A percentile compares a stretch with the other conserved stretches of the same genome.
Conservation (phyloP, 1,140 invertebrate genomes). For the Drosophila sproati region DNA sequence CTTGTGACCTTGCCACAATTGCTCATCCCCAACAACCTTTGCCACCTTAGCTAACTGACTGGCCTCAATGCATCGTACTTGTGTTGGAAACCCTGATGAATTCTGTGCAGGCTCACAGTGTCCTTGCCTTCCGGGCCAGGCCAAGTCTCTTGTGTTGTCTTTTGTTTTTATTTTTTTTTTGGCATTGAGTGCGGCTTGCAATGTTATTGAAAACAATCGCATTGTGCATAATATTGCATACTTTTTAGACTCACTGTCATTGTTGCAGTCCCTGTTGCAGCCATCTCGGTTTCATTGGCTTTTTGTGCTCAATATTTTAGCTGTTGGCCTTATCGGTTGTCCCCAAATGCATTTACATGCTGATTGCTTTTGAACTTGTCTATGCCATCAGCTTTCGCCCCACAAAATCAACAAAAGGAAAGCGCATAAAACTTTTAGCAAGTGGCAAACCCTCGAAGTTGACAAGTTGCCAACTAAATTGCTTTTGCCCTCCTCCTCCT, state of each 20-base stretch:
- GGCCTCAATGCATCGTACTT: slow-evolving; percentile 49
- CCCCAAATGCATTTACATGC: slow-evolving; percentile 69
- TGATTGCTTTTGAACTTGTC: slow-evolving; percentile 51
- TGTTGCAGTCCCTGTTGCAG: slow-evolving; percentile 4
- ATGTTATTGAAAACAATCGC: slow-evolving; percentile 40
- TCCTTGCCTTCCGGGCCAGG: slow-evolving; percentile 50
- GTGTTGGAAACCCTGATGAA: slow-evolving; percentile 46
- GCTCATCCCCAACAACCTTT: slow-evolving; percentile 4
- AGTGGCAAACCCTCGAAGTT: slow-evolving; percentile 42
- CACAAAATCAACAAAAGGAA: slow-evolving; percentile 28
- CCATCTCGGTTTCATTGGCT: slow-evolving; percentile 26
- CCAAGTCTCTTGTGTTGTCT: slow-evolving; percentile 39
- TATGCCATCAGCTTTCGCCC: slow-evolving; percentile 45
- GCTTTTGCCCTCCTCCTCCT: slow-evolving; percentile 22
- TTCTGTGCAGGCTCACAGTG: slow-evolving; percentile 53
- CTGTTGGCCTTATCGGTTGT: slow-evolving; percentile 18
- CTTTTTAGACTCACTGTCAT: slow-evolving; percentile 27
- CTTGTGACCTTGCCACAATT: slow-evolving; percentile 50
- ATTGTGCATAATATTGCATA: slow-evolving; percentile 21
- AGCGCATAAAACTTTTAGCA: slow-evolving; percentile 45
- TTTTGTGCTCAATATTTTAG: slow-evolving; percentile 54
- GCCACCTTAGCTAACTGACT: background rate
- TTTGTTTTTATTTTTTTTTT: slow-evolving; percentile 6
- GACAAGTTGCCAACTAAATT: slow-evolving; percentile 60
- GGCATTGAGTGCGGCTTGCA: slow-evolving; percentile 19